Conservation (phyloP, 2,797 vertebrate genomes). For the Myotis myotis region DNA sequence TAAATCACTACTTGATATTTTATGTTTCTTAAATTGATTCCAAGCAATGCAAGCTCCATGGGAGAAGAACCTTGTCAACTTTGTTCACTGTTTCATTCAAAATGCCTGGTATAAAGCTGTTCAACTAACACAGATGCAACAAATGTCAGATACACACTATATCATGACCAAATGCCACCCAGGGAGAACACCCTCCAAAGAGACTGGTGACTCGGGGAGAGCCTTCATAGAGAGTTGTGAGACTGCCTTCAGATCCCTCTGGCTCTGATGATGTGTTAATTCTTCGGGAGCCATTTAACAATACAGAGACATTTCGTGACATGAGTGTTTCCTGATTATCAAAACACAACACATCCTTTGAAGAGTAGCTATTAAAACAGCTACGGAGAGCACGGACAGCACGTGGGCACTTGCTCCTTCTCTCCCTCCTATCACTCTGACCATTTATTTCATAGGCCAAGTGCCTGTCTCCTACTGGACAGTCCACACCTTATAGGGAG, state of each 20-base stretch:
- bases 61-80: not conserved
- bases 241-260: not conserved
- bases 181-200: not conserved
- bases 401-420: not conserved
- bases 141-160: not conserved
- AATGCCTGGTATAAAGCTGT: not conserved
- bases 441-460: not conserved
- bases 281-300: not conserved
- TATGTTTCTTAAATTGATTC: not conserved
- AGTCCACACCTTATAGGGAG: not conserved
- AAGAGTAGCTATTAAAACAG: not conserved
- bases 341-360: not conserved
- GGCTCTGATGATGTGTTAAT: not conserved
- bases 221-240: not conserved
- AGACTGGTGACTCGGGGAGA: not conserved
- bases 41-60: not conserved
- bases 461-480: not conserved
- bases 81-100: not conserved
- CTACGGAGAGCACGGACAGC: not conserved
- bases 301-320: not conserved
- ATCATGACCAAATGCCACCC: not conserved
- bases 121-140: not conserved
- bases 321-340: not conserved
- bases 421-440: not conserved
- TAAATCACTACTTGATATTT: not conserved